These are phyloP conservation scores for Cirrhinus molitorella DNA, from an alignment of 2,797 vertebrate genomes.

Conservation along the genomic window DNA sequence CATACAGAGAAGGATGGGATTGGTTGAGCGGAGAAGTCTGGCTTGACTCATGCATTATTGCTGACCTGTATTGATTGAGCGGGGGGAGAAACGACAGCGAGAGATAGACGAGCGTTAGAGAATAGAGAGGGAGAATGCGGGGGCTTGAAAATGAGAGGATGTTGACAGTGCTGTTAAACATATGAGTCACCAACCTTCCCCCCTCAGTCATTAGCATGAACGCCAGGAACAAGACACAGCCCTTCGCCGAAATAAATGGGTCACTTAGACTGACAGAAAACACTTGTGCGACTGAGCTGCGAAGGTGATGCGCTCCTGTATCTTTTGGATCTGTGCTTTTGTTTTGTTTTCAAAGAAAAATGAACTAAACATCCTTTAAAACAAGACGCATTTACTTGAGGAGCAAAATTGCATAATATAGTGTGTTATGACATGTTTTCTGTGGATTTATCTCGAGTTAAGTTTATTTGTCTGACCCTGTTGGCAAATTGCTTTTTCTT, in stretches of 20 bases:
- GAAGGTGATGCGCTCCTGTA: neutral
- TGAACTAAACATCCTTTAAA: neutral
- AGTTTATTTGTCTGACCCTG: neutral
- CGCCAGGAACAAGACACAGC: slow-evolving; percentile 21
- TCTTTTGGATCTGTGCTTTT: neutral
- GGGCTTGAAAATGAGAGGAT: slow-evolving; percentile 55
- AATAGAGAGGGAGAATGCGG: slow-evolving; percentile 46
- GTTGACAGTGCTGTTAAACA: slow-evolving; percentile 66
- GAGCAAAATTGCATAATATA: neutral
- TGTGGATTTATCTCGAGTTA: neutral
- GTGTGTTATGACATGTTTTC: slow-evolving; percentile 1
- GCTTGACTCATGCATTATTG: slow-evolving; percentile 71
- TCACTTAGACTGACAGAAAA: slow-evolving; percentile 29
- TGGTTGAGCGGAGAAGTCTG: slow-evolving; percentile 33
- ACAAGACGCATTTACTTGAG: neutral
- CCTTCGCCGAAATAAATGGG: slow-evolving; percentile 35
- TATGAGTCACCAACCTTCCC: slow-evolving; percentile 63
- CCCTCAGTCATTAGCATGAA: slow-evolving; percentile 53
- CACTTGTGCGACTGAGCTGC: neutral
- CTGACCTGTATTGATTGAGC: slow-evolving; percentile 69
- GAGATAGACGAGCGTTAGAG: slow-evolving; percentile 29
- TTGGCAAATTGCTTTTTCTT: neutral
- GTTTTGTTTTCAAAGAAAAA: neutral
- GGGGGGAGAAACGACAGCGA: slow-evolving; percentile 22
- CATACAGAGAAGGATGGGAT: neutral